Conservation (phyloP, 2,888 invertebrate species). For the Tupiocoris notatus region DNA sequence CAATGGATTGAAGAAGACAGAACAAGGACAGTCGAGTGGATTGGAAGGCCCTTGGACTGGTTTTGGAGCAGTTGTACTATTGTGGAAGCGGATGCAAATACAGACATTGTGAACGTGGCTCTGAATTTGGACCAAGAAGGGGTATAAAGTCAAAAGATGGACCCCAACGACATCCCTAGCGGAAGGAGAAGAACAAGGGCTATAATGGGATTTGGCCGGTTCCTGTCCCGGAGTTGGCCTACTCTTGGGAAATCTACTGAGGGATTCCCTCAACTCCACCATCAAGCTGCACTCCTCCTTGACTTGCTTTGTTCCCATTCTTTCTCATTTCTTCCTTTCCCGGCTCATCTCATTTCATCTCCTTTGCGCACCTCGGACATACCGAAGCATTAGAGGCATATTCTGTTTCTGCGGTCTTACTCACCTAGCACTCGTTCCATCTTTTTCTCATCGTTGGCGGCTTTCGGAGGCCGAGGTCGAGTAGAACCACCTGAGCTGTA, state of each 20-base stretch:
- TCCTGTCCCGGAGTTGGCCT: neutral
- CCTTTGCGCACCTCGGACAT: neutral
- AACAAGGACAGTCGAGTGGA: neutral
- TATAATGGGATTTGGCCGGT: conserved; percentile 39
- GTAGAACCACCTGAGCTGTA: neutral
- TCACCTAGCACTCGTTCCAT: too few species aligned
- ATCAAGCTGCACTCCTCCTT: neutral
- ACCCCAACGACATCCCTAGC: neutral
- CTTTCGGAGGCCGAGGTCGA: too few species aligned
- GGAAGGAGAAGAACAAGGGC: conserved; percentile 8
- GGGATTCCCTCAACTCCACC: neutral
- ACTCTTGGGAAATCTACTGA: neutral
- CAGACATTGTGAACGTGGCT: neutral
- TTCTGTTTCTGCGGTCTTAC: neutral
- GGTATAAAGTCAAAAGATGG: neutral
- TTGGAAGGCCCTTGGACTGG: neutral
- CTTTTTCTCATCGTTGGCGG: neutral
- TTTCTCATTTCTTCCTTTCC: neutral
- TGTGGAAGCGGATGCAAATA: neutral
- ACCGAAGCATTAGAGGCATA: neutral
- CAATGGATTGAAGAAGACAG: neutral
- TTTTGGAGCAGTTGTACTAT: neutral
- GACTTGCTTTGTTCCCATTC: neutral
- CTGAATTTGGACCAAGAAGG: neutral
- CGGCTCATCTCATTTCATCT: neutral